These are phyloP conservation scores for Hemiscyllium ocellatum DNA, from an alignment of 2,113 vertebrate species.

Conservation along the genomic window DNA sequence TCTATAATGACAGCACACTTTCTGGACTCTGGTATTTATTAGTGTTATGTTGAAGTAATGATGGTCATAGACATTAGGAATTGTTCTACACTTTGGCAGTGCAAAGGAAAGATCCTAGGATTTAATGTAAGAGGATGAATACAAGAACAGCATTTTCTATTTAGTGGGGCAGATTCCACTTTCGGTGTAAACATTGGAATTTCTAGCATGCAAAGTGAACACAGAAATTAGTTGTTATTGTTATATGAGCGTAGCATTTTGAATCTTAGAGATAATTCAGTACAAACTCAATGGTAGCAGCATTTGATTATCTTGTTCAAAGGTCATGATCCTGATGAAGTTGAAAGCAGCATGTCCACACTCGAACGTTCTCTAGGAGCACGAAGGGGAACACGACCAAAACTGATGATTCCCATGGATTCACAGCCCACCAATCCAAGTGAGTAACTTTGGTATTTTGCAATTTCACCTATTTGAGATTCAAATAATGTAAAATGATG, in stretches of 20 bases:
- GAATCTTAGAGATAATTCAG: neutral
- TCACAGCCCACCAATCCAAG: slow-evolving; percentile 80
- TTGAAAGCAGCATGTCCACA: slow-evolving; percentile 78
- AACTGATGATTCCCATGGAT: slow-evolving; percentile 93
- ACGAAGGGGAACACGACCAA: slow-evolving; percentile 72
- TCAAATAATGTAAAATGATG: neutral
- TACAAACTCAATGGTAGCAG: neutral
- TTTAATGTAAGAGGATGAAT: neutral
- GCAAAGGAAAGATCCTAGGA: neutral
- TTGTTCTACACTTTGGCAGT: neutral
- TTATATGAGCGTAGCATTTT: neutral
- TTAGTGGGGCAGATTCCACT: neutral
- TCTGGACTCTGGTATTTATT: neutral
- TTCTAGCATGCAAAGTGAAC: neutral
- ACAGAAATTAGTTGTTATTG: neutral
- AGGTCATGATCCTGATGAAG: slow-evolving; percentile 78
- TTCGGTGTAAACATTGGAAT: neutral
- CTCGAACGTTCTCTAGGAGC: slow-evolving; percentile 78
- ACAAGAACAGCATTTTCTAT: neutral
- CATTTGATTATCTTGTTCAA: neutral
- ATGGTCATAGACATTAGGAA: neutral
- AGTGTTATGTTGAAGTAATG: neutral
- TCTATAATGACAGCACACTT: neutral
- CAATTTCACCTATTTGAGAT: neutral
- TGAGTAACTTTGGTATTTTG: slow-evolving; percentile 50